Base-by-base conservation (phyloP, 1,140 invertebrate genomes). In the Polyergus mexicanus region DNA sequence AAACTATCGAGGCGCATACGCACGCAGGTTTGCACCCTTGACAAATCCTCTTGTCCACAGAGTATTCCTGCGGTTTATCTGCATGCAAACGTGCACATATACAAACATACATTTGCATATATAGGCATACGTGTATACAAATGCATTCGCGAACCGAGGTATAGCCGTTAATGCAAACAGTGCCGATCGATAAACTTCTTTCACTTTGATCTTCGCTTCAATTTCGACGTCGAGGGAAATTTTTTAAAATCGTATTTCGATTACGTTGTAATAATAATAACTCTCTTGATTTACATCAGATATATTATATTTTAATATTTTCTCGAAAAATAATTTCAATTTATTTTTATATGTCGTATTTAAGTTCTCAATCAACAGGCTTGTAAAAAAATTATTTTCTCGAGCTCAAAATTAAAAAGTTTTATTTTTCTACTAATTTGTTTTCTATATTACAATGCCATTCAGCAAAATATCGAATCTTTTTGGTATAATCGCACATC, bases 11-110 rank as follows among this genome's bases (percentile, higher is more conserved):
- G 84, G 87, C 68, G 76, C 88, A 87, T 88, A 88, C 87, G 87
- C 81, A 84, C 71, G 86, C 78, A 65, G 87, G 60, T 63, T 88
- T 62, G 86, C 81, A 83, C 81, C 58, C 81, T 88, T 89, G 84
- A 89, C 87, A 87, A 89, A 89, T 89, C 88, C 86, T 84, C 86
- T 89, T 89, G 88, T 89, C 86, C 88, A 74, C 86, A 75, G 84
- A 88, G 87, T 89, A 87, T 85, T 71, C 87, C 72, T 69, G n/a
- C 60, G 86, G 83, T 83, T 83, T 74, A 72, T 83, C 78, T 83
- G 78, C 68, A 74, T 83, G 56, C 78, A 83, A 88, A 88, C 68
- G 74, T 38, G 68, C 60, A 41, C 72, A 66, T 47, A 83, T 78
- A 88, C 68, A 4, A 32, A 68, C 32, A 60, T 54, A 41, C 65